Percentiles rank a stretch among this genome's conserved stretches.
These are phyloP conservation scores for Akabosia matsudoensis DNA, from an alignment of 1,140 invertebrate species.

Conservation along the genomic window DNA sequence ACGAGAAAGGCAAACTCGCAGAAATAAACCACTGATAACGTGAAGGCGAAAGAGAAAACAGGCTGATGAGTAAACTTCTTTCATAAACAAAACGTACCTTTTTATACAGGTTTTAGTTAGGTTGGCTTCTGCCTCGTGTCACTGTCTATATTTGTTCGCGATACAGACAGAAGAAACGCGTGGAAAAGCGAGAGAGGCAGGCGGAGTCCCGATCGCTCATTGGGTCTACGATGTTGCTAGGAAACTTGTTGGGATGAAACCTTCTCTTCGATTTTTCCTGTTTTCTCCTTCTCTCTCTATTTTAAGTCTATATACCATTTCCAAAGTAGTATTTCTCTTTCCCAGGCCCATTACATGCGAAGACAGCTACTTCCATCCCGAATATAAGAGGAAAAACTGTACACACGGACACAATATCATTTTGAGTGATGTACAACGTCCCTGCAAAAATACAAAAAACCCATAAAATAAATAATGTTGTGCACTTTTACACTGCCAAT, in stretches of 20 bases:
- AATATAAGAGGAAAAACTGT: no score
- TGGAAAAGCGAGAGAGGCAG: slow-evolving; percentile 15
- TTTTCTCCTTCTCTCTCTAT: neutral
- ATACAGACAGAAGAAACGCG: neutral
- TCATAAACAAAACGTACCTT: neutral
- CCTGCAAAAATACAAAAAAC: no score
- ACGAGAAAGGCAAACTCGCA: neutral
- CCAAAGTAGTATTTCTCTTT: no score
- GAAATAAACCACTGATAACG: neutral
- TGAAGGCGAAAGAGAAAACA: slow-evolving; percentile 5
- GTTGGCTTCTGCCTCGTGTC: neutral
- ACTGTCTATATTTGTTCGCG: neutral
- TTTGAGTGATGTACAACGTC: no score
- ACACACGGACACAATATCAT: no score
- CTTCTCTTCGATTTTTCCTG: slow-evolving; percentile 45
- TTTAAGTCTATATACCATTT: neutral
- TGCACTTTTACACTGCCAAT: no score
- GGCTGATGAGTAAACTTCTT: neutral
- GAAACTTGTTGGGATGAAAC: slow-evolving; percentile 45
- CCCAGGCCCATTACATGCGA: no score
- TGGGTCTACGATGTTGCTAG: slow-evolving; percentile 38
- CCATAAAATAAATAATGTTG: no score
- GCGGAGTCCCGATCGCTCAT: slow-evolving; percentile 39
- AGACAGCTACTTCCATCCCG: no score
- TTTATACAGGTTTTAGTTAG: neutral